Percentiles rank a stretch among this genome's conserved stretches.
Evolutionary conservation across 2,797 vertebrate species (phyloP).

Genomic region (Bradypodion ventrale): DNA sequence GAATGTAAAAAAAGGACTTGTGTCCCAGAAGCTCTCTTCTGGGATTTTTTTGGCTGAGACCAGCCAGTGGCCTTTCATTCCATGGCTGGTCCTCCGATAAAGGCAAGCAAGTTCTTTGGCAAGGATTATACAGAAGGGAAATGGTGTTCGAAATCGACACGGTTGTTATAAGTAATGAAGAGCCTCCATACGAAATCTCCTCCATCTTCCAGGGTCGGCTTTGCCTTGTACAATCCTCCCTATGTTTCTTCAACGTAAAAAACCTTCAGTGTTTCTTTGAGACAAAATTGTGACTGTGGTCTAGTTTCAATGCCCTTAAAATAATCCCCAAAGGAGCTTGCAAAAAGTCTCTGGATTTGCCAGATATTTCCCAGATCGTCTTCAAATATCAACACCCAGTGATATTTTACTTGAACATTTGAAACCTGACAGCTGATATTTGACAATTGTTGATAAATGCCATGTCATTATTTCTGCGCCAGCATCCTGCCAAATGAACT

Average conservation of each 20-base stretch:
- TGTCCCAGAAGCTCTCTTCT: not conserved
- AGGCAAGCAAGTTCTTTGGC: not conserved
- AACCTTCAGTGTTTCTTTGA: not conserved
- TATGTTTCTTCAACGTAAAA: not conserved
- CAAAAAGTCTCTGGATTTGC: not conserved
- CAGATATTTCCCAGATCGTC: not conserved
- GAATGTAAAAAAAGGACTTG: not conserved
- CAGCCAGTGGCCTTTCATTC: not conserved
- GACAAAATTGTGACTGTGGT: not conserved
- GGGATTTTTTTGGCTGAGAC: conserved; percentile 1
- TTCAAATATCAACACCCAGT: conserved; percentile 1
- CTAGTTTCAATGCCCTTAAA: not conserved
- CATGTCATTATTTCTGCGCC: not conserved
- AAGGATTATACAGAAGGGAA: not conserved
- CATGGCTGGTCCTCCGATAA: not conserved
- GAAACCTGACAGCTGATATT: conserved; percentile 8
- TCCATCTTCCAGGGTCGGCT: no score
- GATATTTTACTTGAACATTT: not conserved
- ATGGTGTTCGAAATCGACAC: not conserved
- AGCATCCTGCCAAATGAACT: not conserved
- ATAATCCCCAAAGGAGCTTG: not conserved
- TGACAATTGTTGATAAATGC: not conserved
- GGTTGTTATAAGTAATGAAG: not conserved
- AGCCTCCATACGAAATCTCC: no score
- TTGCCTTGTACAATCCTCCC: not conserved